These are phyloP conservation scores for Brenthis ino DNA, from an alignment of 2,888 invertebrate genomes.

Conservation along the genomic window DNA sequence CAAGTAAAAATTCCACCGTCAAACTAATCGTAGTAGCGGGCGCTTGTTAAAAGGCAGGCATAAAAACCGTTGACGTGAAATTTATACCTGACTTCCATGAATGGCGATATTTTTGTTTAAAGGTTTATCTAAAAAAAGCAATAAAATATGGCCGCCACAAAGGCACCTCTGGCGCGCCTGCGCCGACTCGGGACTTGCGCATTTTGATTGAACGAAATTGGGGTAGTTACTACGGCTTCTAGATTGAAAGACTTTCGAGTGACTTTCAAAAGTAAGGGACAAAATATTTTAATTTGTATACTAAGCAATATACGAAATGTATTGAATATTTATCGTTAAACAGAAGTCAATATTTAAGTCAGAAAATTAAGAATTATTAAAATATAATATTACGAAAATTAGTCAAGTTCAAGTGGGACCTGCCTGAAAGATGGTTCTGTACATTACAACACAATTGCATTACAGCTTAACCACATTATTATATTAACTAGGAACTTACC, in stretches of 20 bases:
- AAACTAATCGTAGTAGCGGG: slow-evolving; percentile 49
- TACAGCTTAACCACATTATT: too few species aligned
- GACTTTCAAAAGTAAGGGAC: background rate
- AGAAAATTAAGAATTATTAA: too few species aligned
- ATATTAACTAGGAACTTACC: too few species aligned
- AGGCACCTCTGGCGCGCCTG: slow-evolving; percentile 74
- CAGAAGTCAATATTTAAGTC: too few species aligned
- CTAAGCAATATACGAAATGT: background rate
- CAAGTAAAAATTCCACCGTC: slow-evolving; percentile 34
- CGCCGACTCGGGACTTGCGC: slow-evolving; percentile 68
- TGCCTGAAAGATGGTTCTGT: too few species aligned
- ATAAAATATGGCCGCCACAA: slow-evolving; percentile 78
- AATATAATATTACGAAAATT: too few species aligned
- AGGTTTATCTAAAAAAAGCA: slow-evolving; percentile 64
- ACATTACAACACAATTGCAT: too few species aligned
- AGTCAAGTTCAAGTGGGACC: too few species aligned
- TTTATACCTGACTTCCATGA: slow-evolving; percentile 78
- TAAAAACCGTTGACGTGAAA: slow-evolving; percentile 59
- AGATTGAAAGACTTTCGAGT: slow-evolving; percentile 26
- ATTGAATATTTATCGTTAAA: background rate
- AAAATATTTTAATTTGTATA: background rate
- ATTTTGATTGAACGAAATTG: slow-evolving; percentile 54
- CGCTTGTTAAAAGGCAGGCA: slow-evolving; percentile 55
- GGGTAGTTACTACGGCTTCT: slow-evolving; percentile 42
- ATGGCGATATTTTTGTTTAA: slow-evolving; percentile 71